Percentiles rank a stretch among this genome's conserved stretches.
Conservation (phyloP, 2,113 vertebrate genomes). For the Saiga tatarica region DNA sequence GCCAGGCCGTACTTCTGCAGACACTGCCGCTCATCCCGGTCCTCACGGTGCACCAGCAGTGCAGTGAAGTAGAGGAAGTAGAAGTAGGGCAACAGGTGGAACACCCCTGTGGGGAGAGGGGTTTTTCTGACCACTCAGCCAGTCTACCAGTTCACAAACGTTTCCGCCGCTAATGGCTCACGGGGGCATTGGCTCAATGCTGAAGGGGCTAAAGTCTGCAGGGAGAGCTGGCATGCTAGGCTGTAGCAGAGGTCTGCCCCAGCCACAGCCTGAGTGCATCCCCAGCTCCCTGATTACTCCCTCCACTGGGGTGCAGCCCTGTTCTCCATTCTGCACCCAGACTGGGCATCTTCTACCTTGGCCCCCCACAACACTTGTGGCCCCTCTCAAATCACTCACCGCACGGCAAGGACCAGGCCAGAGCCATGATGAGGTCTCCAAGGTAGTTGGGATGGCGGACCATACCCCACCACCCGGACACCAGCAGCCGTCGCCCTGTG, state of each 20-base stretch:
- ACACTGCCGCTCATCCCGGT: constrained; percentile 90
- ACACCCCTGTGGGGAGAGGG: constrained; percentile 79
- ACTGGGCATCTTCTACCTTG: neutral
- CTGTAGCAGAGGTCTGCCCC: neutral
- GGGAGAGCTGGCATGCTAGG: neutral
- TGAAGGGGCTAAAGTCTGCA: neutral
- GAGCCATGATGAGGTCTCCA: constrained; percentile 93
- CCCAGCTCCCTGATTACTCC: neutral
- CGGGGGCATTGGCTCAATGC: neutral
- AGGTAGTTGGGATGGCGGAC: constrained; percentile 94
- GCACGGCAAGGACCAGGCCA: constrained; percentile 93
- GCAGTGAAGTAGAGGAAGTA: constrained; percentile 89
- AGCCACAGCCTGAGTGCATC: neutral
- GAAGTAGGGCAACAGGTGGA: constrained; percentile 91
- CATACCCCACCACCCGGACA: constrained; percentile 94
- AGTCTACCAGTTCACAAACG: no score
- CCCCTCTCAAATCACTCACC: constrained; percentile 82
- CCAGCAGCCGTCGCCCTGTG: constrained; percentile 89
- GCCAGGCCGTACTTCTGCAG: constrained; percentile 88
- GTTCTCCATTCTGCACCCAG: neutral
- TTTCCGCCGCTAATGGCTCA: neutral
- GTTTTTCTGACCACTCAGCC: neutral
- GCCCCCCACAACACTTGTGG: neutral
- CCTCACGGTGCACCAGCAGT: constrained; percentile 90
- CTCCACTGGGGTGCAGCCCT: neutral